These are phyloP conservation scores for Chauna torquata DNA, from an alignment of 2,113 vertebrate genomes.

Conservation along the genomic window DNA sequence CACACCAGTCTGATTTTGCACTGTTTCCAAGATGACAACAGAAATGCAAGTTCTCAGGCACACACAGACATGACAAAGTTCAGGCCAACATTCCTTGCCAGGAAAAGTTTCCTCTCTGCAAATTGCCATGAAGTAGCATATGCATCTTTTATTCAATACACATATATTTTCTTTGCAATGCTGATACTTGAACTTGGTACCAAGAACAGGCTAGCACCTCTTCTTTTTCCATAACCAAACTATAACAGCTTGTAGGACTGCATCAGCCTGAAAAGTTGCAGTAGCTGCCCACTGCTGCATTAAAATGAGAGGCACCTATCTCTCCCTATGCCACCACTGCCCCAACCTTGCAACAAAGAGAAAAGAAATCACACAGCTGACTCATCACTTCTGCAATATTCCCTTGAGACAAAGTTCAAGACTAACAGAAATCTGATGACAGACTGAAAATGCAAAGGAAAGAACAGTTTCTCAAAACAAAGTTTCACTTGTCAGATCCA, in stretches of 20 bases:
- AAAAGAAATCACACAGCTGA: neutral
- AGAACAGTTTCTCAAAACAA: neutral
- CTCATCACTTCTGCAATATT: neutral
- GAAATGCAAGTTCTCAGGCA: neutral
- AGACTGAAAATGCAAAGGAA: neutral
- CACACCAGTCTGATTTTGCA: neutral
- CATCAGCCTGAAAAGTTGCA: neutral
- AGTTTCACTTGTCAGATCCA: neutral
- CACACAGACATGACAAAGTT: neutral
- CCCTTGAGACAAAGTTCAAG: neutral
- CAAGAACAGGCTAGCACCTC: neutral
- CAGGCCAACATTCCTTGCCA: neutral
- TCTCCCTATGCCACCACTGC: rapidly evolving
- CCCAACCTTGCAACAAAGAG: neutral
- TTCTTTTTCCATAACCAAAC: neutral
- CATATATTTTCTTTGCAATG: neutral
- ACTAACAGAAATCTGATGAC: neutral
- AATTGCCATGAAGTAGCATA: neutral
- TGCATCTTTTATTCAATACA: neutral
- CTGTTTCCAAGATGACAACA: neutral
- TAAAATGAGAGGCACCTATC: neutral
- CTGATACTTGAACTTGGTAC: neutral
- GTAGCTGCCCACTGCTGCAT: neutral
- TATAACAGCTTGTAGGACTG: neutral
- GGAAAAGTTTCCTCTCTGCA: neutral